phyloP scores from a whole-genome alignment of 2,888 invertebrate genomes.

The Dusona sp. region DNA sequence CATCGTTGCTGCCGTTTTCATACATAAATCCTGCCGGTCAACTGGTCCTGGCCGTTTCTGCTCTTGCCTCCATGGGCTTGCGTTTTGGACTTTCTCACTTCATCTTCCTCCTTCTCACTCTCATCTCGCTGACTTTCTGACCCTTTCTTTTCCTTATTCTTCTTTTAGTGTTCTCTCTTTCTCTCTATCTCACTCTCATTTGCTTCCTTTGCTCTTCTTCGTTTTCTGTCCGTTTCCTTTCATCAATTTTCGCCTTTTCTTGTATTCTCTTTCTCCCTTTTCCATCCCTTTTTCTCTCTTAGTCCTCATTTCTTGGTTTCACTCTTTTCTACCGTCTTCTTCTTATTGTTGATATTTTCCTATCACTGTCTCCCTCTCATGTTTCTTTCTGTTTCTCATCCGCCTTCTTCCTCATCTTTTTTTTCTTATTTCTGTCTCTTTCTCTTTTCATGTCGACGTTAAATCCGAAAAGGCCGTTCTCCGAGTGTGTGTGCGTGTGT shows the following conservation, averaged over 20 bases:
- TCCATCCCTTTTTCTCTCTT: not conserved
- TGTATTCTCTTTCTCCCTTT: slow-evolving; percentile 15
- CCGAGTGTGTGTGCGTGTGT: slow-evolving; percentile 62
- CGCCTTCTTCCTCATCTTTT: not conserved
- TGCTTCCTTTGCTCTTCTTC: not conserved
- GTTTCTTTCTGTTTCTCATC: too few relatives aligned
- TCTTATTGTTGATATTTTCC: not conserved
- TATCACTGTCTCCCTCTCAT: slow-evolving; percentile 12
- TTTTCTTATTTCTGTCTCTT: slow-evolving; percentile 27
- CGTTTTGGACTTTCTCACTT: slow-evolving; percentile 53
- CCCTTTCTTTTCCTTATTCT: not conserved
- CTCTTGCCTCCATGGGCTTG: slow-evolving; percentile 36
- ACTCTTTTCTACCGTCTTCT: too few relatives aligned
- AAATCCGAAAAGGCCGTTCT: slow-evolving; percentile 72
- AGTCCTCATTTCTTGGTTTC: not conserved
- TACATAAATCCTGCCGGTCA: slow-evolving; percentile 79
- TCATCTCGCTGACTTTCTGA: slow-evolving; percentile 27
- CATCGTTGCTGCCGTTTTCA: slow-evolving; percentile 65
- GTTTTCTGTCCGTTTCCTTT: not conserved
- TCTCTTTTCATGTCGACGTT: slow-evolving; percentile 67
- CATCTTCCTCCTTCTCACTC: slow-evolving; percentile 25
- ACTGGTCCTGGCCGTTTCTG: slow-evolving; percentile 70
- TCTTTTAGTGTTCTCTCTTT: not conserved
- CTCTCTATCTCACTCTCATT: slow-evolving; percentile 2
- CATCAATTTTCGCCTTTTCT: not conserved